Percentiles rank a stretch among this genome's conserved stretches.
Conservation (phyloP, 1,140 invertebrate genomes). For the Atta texana region DNA sequence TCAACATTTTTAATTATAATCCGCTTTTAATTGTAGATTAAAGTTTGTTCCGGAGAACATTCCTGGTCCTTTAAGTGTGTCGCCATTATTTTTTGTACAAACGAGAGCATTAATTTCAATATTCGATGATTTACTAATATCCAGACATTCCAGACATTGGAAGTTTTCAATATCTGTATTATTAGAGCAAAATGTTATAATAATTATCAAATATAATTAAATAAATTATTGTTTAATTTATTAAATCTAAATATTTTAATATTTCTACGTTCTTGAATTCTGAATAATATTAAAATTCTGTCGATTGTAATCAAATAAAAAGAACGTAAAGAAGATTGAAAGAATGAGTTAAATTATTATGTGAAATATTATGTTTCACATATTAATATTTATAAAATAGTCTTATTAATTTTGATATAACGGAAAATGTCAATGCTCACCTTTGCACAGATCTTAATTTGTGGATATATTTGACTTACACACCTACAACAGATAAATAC, state of each 20-base stretch:
- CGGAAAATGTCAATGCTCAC: conserved; percentile 13
- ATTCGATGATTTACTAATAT: background rate
- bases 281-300: background rate
- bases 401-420: conserved; percentile 6
- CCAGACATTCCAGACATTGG: conserved; percentile 6
- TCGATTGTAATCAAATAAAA: background rate
- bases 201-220: conserved; percentile 17
- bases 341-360: background rate
- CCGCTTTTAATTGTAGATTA: conserved; percentile 36
- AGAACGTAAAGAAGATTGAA: background rate
- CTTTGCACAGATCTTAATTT: conserved; percentile 26
- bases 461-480: conserved; percentile 41
- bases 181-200: background rate
- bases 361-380: background rate
- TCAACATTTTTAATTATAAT: conserved; percentile 33
- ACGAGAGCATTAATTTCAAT: conserved; percentile 22
- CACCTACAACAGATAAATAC: conserved; percentile 53
- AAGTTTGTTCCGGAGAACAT: conserved; percentile 54
- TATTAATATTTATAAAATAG: background rate
- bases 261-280: background rate
- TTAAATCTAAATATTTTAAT: conserved; percentile 5
- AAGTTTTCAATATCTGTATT: background rate
- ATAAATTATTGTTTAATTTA: background rate
- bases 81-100: conserved; percentile 33
- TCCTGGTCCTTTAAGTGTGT: conserved; percentile 58